Percentiles rank a stretch among this genome's conserved stretches.
Evolutionary conservation across 1,140 invertebrate genomes (phyloP).

Genomic region (Drosophila biarmipes): DNA sequence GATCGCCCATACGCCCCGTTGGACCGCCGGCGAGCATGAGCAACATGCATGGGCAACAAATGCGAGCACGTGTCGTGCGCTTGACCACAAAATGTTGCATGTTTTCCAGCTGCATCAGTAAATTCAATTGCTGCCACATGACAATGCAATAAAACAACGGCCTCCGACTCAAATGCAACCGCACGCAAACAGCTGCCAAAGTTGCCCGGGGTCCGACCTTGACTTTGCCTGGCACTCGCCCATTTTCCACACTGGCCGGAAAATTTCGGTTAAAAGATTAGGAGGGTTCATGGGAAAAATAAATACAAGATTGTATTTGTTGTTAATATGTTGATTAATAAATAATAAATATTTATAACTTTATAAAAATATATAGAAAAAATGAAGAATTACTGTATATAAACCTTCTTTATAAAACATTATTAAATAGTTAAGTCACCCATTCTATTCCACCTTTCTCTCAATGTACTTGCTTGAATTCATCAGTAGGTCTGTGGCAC

Average conservation of each 20-base stretch:
- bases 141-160: conserved; percentile 75
- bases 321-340: too few species aligned
- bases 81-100: conserved; percentile 76
- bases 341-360: too few species aligned
- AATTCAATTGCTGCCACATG: conserved; percentile 74
- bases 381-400: too few species aligned
- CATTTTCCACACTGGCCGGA: conserved; percentile 8
- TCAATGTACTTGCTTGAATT: background rate
- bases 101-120: conserved; percentile 57
- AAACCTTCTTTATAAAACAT: too few species aligned
- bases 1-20: conserved; percentile 36
- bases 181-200: conserved; percentile 66
- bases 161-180: conserved; percentile 59
- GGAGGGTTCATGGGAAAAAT: background rate
- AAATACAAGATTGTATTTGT: too few species aligned
- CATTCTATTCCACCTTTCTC: background rate
- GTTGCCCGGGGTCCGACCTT: conserved; percentile 56
- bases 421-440: too few species aligned
- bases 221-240: conserved; percentile 55
- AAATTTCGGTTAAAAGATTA: conserved; percentile 10
- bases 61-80: conserved; percentile 56
- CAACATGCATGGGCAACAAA: conserved; percentile 2
- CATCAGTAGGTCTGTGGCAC: conserved; percentile 8
- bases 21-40: conserved; percentile 12
- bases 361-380: too few species aligned